Base-by-base conservation (phyloP, 2,113 vertebrate species). In the Trachemys scripta region DNA sequence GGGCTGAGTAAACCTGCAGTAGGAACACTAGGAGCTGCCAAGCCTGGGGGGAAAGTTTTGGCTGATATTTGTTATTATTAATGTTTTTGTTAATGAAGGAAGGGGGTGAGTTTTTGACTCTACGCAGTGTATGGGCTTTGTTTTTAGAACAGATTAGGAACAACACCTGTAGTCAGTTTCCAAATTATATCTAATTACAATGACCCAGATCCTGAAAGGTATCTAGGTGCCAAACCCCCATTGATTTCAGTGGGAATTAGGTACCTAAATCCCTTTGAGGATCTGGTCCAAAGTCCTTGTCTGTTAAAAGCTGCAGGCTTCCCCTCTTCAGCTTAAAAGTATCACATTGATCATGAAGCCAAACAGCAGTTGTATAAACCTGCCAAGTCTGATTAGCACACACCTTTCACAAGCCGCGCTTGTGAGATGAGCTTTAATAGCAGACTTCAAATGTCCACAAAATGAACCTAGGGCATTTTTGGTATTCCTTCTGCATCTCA, bases 11-110 rank as follows among this genome's bases (percentile, higher is more conserved):
- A 78, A 78, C 31, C 83, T 84, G 19, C 42, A 22, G 3, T 47
- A 94, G 22, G 91, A 95, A 83, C 53, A 79, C 89, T 90, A 49
- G 83, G 47, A 91, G 92, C 69, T 87, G 42, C 22, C 87, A 90
- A 88, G 85, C 45, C 84, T 76, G 82, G 78, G 88, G 50, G 91
- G 38, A 85, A 20, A 82, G 16, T 0, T 59, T 6, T 57, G 29
- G 62, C 89, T 76, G 72, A 76, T 42, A 45, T 25, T 76, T 38
- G 69, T 76, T 25, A 11, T 45, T 75, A 24, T 38, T 24, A 9
- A 42, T 19, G 38, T 24, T 20, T 45, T 76, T 76, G 11, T 76
- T 25, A 76, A 45, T 76, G 45, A 76, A 25, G 72, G 38, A 76
- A 76, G 38, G 72, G 38, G n/a, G 17, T 24, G 22, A 25, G 10